Evolutionary conservation across 2,888 invertebrate species (phyloP), one percentile per base, ranked within the genome.

Genomic region (Adelognathus sp.): DNA sequence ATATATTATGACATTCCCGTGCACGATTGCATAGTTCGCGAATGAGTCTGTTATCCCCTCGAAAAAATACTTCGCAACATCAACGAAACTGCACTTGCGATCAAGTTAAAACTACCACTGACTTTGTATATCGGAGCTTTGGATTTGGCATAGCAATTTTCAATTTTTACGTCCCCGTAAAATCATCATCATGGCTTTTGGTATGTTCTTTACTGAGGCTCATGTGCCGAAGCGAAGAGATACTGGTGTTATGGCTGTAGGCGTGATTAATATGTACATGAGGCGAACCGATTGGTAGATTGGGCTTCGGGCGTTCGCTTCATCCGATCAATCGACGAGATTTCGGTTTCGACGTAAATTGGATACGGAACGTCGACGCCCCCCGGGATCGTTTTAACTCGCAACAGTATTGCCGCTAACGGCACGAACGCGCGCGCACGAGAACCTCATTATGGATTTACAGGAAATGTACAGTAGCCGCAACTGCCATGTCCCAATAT

Each of bases 311-410:
- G 41, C 14, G 16, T 63, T 33, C 46, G 16, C 69, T 46, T 44
- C 33, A 31, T n/a, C 21, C 44, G 56, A 63, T 70, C 69, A 69
- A 69, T 76, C 46, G 69, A 56, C 63, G 56, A 58, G 46, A 73
- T 73, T 66, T 66, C 36, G 46, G 36, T 66, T 66, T 58, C 58
- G 58, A 50, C 16, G 39, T 56, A 66, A 58, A 50, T 73, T 73
- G 18, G 18, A 21, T 9, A n/a, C 39, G 27, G 9, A 41, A 18
- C 50, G 21, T 66, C 46, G 58, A 66, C 36, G 16, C 24, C 46
- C 46, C 58, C 54, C 56, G 29, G 73, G 58, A 58, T 31, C 54
- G 33, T 72, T 72, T 58, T 58, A 44, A 56, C 18, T 33, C 39
- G 73, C 54, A 50, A 24, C 64, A 56, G 66, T 44, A 58, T 66